Evolutionary conservation across 2,888 invertebrate species (phyloP), one percentile per base, ranked within the genome.

Genomic region (Lasioglossum vierecki): DNA sequence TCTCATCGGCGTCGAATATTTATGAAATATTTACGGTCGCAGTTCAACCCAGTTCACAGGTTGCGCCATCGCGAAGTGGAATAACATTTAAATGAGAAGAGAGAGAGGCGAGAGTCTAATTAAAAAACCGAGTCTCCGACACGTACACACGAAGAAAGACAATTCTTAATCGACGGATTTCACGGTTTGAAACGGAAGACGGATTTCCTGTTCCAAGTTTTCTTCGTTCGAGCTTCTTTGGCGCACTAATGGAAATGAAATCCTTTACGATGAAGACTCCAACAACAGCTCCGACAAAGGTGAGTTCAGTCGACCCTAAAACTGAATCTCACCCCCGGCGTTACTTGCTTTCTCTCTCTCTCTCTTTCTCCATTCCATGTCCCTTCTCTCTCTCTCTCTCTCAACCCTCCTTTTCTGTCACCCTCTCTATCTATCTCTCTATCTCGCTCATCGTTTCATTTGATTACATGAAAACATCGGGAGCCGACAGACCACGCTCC

Each of bases 221-320:
- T 83, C 84, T 82, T 82, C 85, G 44, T 89, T 83, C 83, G 84
- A 92, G 87, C 86, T 90, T 89, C 91, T 92, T 92, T 85, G 82
- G 88, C 88, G 80, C 84, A 89, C 90, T 93, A 93, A 93, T 93
- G 92, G 90, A 93, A 93, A 92, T 91, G 90, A 93, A 92, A 93
- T 93, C 92, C 91, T 87, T 91, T 88, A 91, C 92, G 91, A 93
- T 88, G 89, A 92, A 90, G 91, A 89, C 89, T 85, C 82, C 76
- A 80, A 66, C 82, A 83, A 53, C 78, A 75, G 63, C 71, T 46
- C 73, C 87, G 84, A 84, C 88, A 90, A 90, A 90, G 90, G 90
- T 89, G 88, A 79, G 86, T 79, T 90, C 86, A 83, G 73, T 81
- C 85, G 79, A 85, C 89, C 89, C 90, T 89, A 89, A 88, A 87